A percentile compares a stretch with the other conserved stretches of the same genome.
Evolutionary conservation across 2,113 vertebrate genomes (phyloP).

Genomic region (Takifugu flavidus): DNA sequence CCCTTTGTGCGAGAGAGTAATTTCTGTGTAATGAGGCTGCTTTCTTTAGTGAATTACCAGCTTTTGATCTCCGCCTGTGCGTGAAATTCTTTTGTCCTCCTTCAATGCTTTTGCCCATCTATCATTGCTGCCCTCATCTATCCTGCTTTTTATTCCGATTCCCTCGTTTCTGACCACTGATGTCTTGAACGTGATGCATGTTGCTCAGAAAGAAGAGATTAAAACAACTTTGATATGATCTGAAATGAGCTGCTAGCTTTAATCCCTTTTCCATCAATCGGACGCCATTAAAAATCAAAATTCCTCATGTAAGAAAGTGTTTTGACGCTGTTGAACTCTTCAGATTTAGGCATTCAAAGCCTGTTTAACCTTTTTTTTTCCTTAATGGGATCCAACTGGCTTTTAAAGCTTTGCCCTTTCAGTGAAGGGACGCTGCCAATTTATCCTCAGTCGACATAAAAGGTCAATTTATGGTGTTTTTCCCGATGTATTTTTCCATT

Average conservation of each 20-base stretch:
- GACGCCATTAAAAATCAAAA: conserved; percentile 20
- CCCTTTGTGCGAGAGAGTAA: conserved; percentile 15
- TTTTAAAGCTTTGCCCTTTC: conserved; percentile 59
- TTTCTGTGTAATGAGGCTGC: conserved; percentile 19
- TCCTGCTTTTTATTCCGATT: not conserved
- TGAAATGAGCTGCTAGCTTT: conserved; percentile 38
- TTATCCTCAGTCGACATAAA: conserved; percentile 48
- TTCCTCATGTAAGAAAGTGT: conserved; percentile 21
- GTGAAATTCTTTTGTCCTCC: conserved; percentile 28
- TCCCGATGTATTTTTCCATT: conserved; percentile 37
- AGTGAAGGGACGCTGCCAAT: conserved; percentile 50
- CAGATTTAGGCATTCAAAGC: conserved; percentile 49
- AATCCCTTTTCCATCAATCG: conserved; percentile 24
- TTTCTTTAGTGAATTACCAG: conserved; percentile 21
- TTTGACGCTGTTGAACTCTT: not conserved
- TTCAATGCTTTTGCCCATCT: conserved; percentile 1
- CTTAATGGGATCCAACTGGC: conserved; percentile 44
- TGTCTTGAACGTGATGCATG: conserved; percentile 5
- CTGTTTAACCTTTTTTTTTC: conserved; percentile 50
- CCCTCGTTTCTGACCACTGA: conserved; percentile 12
- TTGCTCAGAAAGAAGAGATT: too few relatives aligned
- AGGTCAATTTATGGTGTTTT: conserved; percentile 53
- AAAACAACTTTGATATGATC: not conserved
- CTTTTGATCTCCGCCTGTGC: conserved; percentile 24
- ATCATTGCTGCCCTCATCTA: not conserved